Conservation (phyloP, 2,797 vertebrate species). For the Protonibea diacanthus region DNA sequence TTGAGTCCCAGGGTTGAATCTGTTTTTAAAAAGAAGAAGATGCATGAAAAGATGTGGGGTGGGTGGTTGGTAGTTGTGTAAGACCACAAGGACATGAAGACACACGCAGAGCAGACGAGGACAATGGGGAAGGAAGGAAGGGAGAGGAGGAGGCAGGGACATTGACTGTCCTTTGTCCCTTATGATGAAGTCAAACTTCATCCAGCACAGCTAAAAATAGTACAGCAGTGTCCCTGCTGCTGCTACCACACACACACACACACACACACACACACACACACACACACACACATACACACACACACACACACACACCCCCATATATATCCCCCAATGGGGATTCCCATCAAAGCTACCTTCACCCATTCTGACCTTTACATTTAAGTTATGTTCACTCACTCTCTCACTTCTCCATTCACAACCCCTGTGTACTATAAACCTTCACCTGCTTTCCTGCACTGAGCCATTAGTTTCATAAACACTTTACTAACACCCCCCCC, state of each 20-base stretch:
- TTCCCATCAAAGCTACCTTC: constrained; percentile 77
- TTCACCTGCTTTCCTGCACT: constrained; percentile 19
- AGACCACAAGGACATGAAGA: not conserved
- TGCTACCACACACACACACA: constrained; percentile 24
- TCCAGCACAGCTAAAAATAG: constrained; percentile 69
- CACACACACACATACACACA: constrained; percentile 13
- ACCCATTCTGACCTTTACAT: constrained; percentile 74
- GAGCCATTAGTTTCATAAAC: constrained; percentile 10
- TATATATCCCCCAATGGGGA: constrained; percentile 45
- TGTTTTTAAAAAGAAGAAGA: not conserved
- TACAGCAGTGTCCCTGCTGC: constrained; percentile 37
- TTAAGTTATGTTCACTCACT: constrained; percentile 50
- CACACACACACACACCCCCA: not conserved
- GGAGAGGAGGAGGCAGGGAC: constrained; percentile 23
- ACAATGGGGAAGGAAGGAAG: constrained; percentile 18
- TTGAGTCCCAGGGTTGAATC: not conserved
- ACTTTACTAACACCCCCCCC: not conserved
- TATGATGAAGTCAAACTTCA: constrained; percentile 67
- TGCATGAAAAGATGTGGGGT: not conserved
- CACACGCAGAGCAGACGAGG: not conserved
- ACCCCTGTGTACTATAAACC: constrained; percentile 20
- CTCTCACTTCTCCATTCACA: constrained; percentile 45
- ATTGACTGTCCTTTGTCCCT: constrained; percentile 44
- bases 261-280: constrained; percentile 20
- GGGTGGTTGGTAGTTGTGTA: too few relatives aligned